phyloP scores from a whole-genome alignment of 2,113 vertebrate species.

The Pituophis catenifer region DNA sequence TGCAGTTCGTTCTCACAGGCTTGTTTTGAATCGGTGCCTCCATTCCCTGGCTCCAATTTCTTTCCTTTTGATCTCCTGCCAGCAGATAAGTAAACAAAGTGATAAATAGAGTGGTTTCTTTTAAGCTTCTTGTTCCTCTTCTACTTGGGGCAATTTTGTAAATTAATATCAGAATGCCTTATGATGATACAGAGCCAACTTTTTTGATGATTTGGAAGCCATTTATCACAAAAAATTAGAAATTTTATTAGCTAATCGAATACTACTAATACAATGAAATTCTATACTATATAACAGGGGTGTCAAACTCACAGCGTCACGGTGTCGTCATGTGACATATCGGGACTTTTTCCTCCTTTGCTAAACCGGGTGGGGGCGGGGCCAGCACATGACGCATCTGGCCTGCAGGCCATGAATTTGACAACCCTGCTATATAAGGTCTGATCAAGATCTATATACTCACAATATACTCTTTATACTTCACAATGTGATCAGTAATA shows the following conservation, averaged over 20 bases:
- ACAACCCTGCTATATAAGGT: neutral
- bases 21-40: constrained; percentile 55
- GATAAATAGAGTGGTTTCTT: constrained; percentile 27
- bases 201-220: neutral
- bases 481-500: constrained; percentile 31
- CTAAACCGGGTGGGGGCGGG: too few relatives aligned
- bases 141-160: constrained; percentile 17
- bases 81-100: constrained; percentile 49
- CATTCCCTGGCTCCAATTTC: constrained; percentile 38
- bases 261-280: constrained; percentile 41
- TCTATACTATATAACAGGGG: neutral
- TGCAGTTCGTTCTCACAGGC: constrained; percentile 53
- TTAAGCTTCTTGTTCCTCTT: constrained; percentile 22
- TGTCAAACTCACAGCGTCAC: too few relatives aligned
- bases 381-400: too few relatives aligned
- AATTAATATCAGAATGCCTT: neutral
- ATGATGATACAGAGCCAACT: constrained; percentile 17
- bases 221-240: constrained; percentile 19
- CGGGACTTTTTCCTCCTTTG: too few relatives aligned
- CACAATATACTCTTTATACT: neutral
- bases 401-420: too few relatives aligned
- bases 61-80: constrained; percentile 23
- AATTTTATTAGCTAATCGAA: constrained; percentile 27
- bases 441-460: constrained; percentile 16
- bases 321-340: too few relatives aligned